Conservation (phyloP, 2,797 vertebrate species). For the Scarus forsteni region DNA sequence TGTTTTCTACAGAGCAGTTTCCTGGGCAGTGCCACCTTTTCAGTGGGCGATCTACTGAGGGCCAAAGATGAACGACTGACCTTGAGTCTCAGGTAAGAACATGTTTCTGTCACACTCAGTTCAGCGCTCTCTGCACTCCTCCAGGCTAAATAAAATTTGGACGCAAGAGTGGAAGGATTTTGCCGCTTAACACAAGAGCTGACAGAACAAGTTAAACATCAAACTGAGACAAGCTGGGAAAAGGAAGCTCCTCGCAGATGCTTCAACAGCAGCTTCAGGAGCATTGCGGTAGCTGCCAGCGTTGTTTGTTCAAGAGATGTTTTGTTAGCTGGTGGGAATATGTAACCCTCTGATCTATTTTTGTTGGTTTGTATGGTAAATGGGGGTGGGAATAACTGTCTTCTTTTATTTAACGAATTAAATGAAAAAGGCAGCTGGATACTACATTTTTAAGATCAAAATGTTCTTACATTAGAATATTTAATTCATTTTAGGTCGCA, state of each 20-base stretch:
- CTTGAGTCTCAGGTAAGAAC: constrained; percentile 91
- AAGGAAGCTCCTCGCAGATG: constrained; percentile 35
- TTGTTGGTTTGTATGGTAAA: constrained; percentile 18
- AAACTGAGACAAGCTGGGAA: constrained; percentile 30
- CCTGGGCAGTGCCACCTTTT: constrained; percentile 93
- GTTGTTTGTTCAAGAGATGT: constrained; percentile 46
- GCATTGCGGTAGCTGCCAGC: constrained; percentile 36
- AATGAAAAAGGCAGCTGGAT: constrained; percentile 5
- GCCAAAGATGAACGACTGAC: constrained; percentile 92
- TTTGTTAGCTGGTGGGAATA: constrained; percentile 42
- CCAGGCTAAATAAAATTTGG: constrained; percentile 21
- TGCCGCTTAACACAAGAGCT: constrained; percentile 35
- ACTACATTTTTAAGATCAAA: constrained; percentile 1
- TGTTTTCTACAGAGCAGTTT: constrained; percentile 87
- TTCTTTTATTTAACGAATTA: constrained; percentile 15
- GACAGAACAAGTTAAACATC: constrained; percentile 37
- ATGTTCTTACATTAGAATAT: constrained; percentile 9
- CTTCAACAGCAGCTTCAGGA: constrained; percentile 35
- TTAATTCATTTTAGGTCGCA: not conserved
- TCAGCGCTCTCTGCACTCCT: constrained; percentile 16
- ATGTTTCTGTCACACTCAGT: constrained; percentile 28
- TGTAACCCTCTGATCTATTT: constrained; percentile 29
- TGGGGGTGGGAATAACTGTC: constrained; percentile 10
- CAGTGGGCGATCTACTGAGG: constrained; percentile 90
- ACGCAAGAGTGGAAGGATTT: constrained; percentile 37